Evolutionary conservation across 1,140 invertebrate genomes (phyloP), one percentile per base, ranked within the genome.

Genomic region (Olivierus martensii): DNA sequence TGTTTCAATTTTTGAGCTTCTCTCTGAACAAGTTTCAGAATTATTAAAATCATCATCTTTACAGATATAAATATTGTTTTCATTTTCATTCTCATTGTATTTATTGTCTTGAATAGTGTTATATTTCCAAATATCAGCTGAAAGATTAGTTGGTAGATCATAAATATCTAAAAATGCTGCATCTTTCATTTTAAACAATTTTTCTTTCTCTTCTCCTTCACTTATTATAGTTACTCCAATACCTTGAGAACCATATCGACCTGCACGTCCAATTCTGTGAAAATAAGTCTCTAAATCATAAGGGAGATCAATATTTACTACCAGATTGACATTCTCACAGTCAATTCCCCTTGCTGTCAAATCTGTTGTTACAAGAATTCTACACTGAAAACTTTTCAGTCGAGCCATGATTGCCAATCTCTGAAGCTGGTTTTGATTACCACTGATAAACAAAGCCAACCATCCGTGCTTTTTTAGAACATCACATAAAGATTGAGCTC

Each of bases 221-320:
- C 5, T 12, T 7, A 41, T 5, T 3, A 55, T 21, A 28, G 53
- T 38, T 10, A 55, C 19, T 3, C 12, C 44, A 6, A 44, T 11
- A 22, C 53, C 48, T 39, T 28, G 46, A 3, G 48, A 56, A 72
- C 63, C 63, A 69, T 69, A 98, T 60, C 94, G 74, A 1, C 93
- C 94, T 48, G 90, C 89, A 62, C 93, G 76, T 6, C 94, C 94
- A 64, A 95, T 91, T 66, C 94, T 76, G 72, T 98, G 95, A 53
- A 98, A 76, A 76, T 97, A 98, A 3, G 87, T 94, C 50, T 86
- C 80, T 60, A 77, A 74, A 65, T 91, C 82, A 46, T 60, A 63
- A 2, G 95, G 89, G 39, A 84, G 66, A 67, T 97, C 93, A 62
- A 96, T 76, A 70, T 97, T 96, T 10, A 99, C 78, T 1, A 98